These are phyloP conservation scores for Pollenia griseotomentosa DNA, from an alignment of 2,888 invertebrate species.

Conservation along the genomic window DNA sequence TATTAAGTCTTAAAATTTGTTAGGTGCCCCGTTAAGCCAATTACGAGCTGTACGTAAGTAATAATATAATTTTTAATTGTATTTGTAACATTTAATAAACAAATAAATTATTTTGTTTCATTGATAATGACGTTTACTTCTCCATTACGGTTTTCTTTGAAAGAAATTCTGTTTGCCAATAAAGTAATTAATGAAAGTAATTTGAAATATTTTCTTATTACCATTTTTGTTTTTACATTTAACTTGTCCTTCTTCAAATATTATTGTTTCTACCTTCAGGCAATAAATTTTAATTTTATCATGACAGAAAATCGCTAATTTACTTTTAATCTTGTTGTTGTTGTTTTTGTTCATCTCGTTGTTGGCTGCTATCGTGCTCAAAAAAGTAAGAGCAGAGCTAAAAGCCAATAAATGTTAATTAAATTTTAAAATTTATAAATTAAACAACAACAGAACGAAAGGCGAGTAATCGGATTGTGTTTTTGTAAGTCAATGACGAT, in stretches of 20 bases:
- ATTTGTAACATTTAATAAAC: too few relatives aligned
- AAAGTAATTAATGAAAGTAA: constrained; percentile 64
- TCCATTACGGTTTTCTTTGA: constrained; percentile 8
- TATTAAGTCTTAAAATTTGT: too few relatives aligned
- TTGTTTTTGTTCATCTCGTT: neutral
- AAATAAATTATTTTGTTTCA: neutral
- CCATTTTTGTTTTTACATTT: constrained; percentile 35
- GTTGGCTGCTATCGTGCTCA: neutral
- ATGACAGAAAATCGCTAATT: constrained; percentile 57
- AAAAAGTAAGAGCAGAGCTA: constrained; percentile 25
- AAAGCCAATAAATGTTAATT: constrained; percentile 72
- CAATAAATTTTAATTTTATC: constrained; percentile 68
- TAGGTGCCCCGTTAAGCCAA: too few relatives aligned
- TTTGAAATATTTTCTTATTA: constrained; percentile 66
- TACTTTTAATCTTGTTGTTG: constrained; percentile 9
- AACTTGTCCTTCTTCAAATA: constrained; percentile 46
- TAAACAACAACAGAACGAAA: constrained; percentile 28
- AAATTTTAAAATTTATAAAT: constrained; percentile 67
- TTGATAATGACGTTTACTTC: constrained; percentile 4
- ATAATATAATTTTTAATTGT: too few relatives aligned
- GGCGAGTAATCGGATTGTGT: constrained; percentile 55
- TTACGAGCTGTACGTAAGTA: too few relatives aligned
- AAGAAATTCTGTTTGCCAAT: constrained; percentile 47
- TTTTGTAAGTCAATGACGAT: constrained; percentile 57
- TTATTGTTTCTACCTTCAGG: constrained; percentile 52